Base-by-base conservation (phyloP, 2,113 vertebrate genomes). In the Capra hircus region DNA sequence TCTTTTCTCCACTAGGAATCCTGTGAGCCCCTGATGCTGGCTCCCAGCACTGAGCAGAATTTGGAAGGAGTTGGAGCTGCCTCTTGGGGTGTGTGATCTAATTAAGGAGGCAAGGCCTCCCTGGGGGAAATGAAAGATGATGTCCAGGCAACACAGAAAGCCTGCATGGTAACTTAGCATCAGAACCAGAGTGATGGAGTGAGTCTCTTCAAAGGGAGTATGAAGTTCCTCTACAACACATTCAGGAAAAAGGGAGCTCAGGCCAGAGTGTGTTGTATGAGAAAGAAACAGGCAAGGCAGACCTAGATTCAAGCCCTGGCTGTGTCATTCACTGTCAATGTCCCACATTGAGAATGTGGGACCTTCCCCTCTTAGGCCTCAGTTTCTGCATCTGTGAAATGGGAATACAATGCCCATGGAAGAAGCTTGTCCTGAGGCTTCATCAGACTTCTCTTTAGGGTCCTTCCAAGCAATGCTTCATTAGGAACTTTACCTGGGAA, bases 81-180 rank as follows among this genome's bases (percentile, higher is more conserved):
- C 15, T 50, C 71, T 87, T 17, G 0, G 53, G 30, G 60, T 33
- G 16, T 17, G 1, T 77, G 30, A 50, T 5, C 36, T 87, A 6
- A 48, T 33, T n/a, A 60, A 43, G 12, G 67, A 55, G 23, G 4
- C 82, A 81, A 81, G 33, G 53, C 21, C 11, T 23, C 45, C 5
- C 7, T 2, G 14, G 5, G 40, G n/a, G 17, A 8, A 36, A 40
- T 25, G 11, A 28, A 45, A n/a, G 25, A 6, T 9, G 10, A 77
- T 0, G n/a, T 25, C 71, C 62, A 28, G 13, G 60, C 45, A 57
- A 13, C 40, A 4, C 7, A 33, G 25, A 19, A 17, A 84, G 14
- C 2, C 3, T 0, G 1, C 0, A 2, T 5, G 23, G 17, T 17
- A 15, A 33, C 88, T 30, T 28, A 27, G 40, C 23, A 16, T 6